These are phyloP conservation scores for Aporrectodea caliginosa DNA, from an alignment of 1,140 invertebrate species.

Conservation along the genomic window DNA sequence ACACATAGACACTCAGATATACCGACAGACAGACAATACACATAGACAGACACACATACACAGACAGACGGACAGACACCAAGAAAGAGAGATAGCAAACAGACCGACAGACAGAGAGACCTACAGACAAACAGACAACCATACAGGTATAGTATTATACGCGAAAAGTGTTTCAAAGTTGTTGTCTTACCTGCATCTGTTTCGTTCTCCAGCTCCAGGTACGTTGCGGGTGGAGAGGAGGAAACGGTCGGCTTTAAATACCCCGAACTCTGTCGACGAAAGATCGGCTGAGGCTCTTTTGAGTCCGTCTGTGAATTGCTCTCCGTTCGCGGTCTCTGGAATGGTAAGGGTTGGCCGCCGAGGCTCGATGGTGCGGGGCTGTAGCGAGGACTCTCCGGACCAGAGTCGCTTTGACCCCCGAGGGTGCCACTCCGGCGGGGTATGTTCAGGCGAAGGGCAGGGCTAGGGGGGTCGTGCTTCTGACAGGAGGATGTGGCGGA, in stretches of 20 bases:
- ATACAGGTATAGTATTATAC: too few relatives aligned
- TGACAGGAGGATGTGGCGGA: too few relatives aligned
- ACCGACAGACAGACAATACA: too few relatives aligned
- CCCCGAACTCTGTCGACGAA: background rate
- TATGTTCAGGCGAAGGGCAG: background rate
- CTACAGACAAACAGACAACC: too few relatives aligned
- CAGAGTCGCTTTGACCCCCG: background rate
- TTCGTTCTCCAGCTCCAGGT: background rate
- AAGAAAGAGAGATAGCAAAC: too few relatives aligned
- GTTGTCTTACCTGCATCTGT: background rate
- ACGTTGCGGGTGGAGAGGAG: background rate
- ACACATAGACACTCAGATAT: too few relatives aligned
- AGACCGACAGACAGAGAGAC: too few relatives aligned
- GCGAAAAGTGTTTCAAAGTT: too few relatives aligned
- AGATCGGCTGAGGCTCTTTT: background rate
- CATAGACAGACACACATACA: too few relatives aligned
- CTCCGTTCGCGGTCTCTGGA: background rate
- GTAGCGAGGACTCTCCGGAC: background rate
- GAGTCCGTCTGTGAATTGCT: background rate
- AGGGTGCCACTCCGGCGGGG: background rate
- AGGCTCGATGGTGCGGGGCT: background rate
- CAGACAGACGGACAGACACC: too few relatives aligned
- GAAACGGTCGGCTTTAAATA: background rate
- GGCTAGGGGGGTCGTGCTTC: too few relatives aligned
- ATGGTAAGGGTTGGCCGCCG: background rate